Evolutionary conservation across 2,113 vertebrate species (phyloP).

Genomic region (Sardina pilchardus): DNA sequence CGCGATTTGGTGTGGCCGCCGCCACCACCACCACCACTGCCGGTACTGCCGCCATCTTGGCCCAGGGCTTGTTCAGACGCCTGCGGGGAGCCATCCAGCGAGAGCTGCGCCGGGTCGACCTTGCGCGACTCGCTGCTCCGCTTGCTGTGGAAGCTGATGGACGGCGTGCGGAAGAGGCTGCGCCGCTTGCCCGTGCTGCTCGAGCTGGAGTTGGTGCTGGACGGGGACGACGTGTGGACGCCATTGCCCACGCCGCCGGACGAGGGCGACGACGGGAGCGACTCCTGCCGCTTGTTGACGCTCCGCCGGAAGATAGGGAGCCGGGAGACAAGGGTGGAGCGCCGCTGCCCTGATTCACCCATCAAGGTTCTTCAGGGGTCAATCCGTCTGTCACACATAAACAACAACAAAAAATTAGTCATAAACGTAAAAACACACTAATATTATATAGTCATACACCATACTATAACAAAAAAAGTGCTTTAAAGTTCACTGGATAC

Average conservation of each 20-base stretch:
- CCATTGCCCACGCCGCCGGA: conserved; percentile 82
- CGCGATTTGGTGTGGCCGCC: conserved; percentile 69
- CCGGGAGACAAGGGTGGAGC: conserved; percentile 92
- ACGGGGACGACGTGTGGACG: conserved; percentile 90
- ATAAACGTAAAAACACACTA: background rate
- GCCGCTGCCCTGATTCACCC: conserved; percentile 89
- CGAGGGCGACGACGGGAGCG: conserved; percentile 92
- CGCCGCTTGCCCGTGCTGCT: conserved; percentile 92
- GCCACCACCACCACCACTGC: background rate
- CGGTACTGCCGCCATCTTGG: conserved; percentile 69
- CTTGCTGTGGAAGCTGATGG: conserved; percentile 87
- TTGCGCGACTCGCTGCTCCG: conserved; percentile 73
- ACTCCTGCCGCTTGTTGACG: conserved; percentile 86
- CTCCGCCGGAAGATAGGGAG: conserved; percentile 96
- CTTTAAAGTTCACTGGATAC: background rate
- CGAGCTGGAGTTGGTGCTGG: conserved; percentile 96
- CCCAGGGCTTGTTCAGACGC: conserved; percentile 62
- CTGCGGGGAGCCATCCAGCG: conserved; percentile 77
- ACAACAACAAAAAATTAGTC: background rate
- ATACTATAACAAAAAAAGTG: background rate
- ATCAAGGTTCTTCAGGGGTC: conserved; percentile 65
- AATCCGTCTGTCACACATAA: background rate
- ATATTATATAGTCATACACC: background rate
- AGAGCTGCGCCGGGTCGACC: conserved; percentile 68
- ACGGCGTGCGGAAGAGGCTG: conserved; percentile 90